Conservation (phyloP, 2,888 invertebrate genomes). For the Phragmatobia fuliginosa region DNA sequence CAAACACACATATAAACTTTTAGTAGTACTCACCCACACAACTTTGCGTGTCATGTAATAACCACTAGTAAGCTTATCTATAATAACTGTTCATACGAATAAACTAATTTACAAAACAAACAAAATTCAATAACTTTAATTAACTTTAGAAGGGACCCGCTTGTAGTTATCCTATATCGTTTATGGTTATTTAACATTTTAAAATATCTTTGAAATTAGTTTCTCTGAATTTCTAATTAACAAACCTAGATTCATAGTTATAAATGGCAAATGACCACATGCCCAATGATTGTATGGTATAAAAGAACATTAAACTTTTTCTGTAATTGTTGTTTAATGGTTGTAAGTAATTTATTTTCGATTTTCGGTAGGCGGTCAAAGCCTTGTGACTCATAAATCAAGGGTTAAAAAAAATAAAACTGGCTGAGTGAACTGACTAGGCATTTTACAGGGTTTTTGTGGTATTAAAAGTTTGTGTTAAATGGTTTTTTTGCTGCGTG, state of each 20-base stretch:
- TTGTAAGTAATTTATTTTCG: background rate
- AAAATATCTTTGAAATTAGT: background rate
- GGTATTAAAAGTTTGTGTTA: background rate
- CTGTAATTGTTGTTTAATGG: conserved; percentile 5
- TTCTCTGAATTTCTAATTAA: background rate
- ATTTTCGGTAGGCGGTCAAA: background rate
- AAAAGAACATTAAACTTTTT: conserved; percentile 1
- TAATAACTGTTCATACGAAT: too few relatives aligned
- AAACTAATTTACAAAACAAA: background rate
- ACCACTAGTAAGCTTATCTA: too few relatives aligned
- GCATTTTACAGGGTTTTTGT: background rate
- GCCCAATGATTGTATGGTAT: background rate
- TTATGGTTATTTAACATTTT: too few relatives aligned
- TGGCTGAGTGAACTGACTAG: background rate
- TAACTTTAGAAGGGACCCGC: background rate
- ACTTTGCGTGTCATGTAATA: too few relatives aligned
- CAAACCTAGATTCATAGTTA: background rate
- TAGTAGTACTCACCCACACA: too few relatives aligned
- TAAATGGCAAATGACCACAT: background rate
- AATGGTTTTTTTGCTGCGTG: background rate
- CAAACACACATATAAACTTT: background rate
- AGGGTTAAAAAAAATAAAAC: background rate
- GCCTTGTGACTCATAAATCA: background rate
- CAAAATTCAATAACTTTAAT: background rate
- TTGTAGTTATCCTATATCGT: too few relatives aligned